A percentile compares a stretch with the other conserved stretches of the same genome.
These are phyloP conservation scores for Bubalus kerabau DNA, from an alignment of 2,113 vertebrate species.

Conservation along the genomic window DNA sequence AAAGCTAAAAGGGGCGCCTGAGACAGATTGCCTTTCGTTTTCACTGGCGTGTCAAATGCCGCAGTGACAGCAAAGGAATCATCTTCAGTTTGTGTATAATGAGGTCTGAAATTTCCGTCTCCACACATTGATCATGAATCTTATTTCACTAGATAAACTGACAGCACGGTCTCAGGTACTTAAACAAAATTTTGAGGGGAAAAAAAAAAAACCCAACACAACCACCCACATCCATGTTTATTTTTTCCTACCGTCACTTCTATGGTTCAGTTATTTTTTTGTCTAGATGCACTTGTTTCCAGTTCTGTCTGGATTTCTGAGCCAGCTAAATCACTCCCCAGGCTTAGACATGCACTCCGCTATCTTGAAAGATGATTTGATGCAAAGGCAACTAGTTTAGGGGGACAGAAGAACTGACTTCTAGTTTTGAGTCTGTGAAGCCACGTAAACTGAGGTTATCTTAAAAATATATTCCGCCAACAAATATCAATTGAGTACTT, in stretches of 20 bases:
- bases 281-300: constrained; percentile 7
- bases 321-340: background rate
- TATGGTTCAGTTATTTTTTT: constrained; percentile 38
- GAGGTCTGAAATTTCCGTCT: constrained; percentile 77
- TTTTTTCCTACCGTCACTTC: constrained; percentile 8
- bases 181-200: constrained; percentile 52
- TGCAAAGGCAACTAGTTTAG: background rate
- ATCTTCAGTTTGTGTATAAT: constrained; percentile 73
- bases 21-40: constrained; percentile 74
- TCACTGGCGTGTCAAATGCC: constrained; percentile 53
- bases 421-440: background rate
- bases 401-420: background rate
- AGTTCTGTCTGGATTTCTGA: constrained; percentile 25
- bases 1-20: constrained; percentile 43
- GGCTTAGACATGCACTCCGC: background rate
- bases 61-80: constrained; percentile 76
- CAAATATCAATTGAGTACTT: background rate
- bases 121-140: constrained; percentile 67
- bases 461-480: background rate
- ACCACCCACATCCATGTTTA: background rate
- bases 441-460: background rate
- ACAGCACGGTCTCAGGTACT: constrained; percentile 76
- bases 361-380: background rate
- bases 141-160: constrained; percentile 73
- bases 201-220: background rate